Conservation (phyloP, 1,140 invertebrate species). For the Mamestra configurata region DNA sequence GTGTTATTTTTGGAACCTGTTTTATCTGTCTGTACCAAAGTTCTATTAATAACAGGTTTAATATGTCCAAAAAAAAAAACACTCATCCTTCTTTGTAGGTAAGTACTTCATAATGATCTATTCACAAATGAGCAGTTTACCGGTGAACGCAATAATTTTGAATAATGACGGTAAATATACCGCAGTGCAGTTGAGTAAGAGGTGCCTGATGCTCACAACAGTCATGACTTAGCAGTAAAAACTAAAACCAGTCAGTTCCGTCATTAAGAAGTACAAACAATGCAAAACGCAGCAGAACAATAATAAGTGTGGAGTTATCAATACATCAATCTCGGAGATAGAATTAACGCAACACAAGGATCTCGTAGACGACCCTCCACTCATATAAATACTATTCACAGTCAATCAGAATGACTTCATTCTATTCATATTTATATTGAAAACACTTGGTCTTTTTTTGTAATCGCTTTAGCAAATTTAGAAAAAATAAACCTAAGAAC, state of each 20-base stretch:
- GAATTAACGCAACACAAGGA: neutral
- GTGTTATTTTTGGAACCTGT: neutral
- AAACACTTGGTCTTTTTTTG: neutral
- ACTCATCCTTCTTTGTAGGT: too few species aligned
- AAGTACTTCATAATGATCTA: neutral
- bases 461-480: slow-evolving; percentile 22
- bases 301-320: slow-evolving; percentile 2
- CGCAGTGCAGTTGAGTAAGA: neutral
- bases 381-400: neutral
- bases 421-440: neutral
- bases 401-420: neutral
- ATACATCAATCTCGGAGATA: neutral
- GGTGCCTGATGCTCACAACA: too few species aligned
- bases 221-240: neutral
- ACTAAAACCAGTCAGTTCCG: neutral
- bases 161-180: neutral
- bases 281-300: neutral
- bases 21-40: neutral
- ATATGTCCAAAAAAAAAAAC: neutral
- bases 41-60: neutral
- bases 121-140: neutral
- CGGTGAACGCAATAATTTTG: neutral
- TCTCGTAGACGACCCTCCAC: neutral
- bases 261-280: neutral
- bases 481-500: neutral